phyloP scores from a whole-genome alignment of 2,797 vertebrate species.

The Liasis olivaceus region DNA sequence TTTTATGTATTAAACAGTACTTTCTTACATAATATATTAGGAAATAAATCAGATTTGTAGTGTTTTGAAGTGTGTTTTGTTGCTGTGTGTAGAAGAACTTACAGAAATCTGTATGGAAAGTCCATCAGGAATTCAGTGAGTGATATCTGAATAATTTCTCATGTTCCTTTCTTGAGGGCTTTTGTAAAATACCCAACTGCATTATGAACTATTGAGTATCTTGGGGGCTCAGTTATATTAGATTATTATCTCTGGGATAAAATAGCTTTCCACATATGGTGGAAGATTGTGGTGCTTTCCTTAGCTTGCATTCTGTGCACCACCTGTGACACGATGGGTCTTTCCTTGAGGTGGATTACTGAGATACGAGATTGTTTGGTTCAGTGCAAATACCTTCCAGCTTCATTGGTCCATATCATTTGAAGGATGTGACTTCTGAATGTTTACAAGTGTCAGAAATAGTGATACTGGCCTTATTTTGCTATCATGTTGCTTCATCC shows the following conservation, averaged over 20 bases:
- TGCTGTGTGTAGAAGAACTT: slow-evolving; percentile 17
- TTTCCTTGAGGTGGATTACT: slow-evolving; percentile 68
- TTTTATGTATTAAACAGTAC: slow-evolving; percentile 29
- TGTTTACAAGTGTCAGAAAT: slow-evolving; percentile 78
- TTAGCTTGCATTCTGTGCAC: slow-evolving; percentile 36
- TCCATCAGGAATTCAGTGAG: slow-evolving; percentile 34
- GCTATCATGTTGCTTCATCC: neutral
- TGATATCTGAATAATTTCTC: slow-evolving; percentile 29
- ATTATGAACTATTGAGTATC: slow-evolving; percentile 20
- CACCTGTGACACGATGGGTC: slow-evolving; percentile 50
- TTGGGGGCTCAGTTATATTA: slow-evolving; percentile 5
- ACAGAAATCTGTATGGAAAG: slow-evolving; percentile 7
- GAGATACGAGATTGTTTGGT: slow-evolving; percentile 70
- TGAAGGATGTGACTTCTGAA: slow-evolving; percentile 77
- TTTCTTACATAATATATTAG: slow-evolving; percentile 6
- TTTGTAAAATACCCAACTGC: slow-evolving; percentile 26
- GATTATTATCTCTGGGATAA: slow-evolving; percentile 40
- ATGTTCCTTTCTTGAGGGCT: slow-evolving; percentile 28
- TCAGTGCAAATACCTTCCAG: slow-evolving; percentile 71
- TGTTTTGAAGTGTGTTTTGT: slow-evolving; percentile 29
- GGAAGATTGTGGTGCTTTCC: slow-evolving; percentile 39
- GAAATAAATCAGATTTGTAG: slow-evolving; percentile 17
- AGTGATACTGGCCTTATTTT: slow-evolving; percentile 65
- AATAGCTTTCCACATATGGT: slow-evolving; percentile 59
- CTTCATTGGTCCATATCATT: slow-evolving; percentile 79